Percentiles rank a stretch among this genome's conserved stretches.
phyloP scores from a whole-genome alignment of 2,888 invertebrate species.

The Phengaris alcon region DNA sequence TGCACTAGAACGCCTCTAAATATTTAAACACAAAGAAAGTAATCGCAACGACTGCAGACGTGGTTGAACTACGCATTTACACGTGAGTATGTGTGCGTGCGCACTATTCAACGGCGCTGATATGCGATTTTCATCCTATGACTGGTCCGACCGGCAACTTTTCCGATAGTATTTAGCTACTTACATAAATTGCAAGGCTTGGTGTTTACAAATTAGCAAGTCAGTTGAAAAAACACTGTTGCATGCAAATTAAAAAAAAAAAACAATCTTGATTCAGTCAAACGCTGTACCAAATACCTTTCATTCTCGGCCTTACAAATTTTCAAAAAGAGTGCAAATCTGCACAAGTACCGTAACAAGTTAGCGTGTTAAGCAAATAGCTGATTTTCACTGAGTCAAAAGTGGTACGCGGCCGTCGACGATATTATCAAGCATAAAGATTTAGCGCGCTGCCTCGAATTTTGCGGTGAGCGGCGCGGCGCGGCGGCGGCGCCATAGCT shows the following conservation, averaged over 20 bases:
- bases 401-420: neutral
- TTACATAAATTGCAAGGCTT: no score
- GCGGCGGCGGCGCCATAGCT: no score
- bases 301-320: neutral
- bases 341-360: slow-evolving; percentile 2
- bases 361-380: neutral
- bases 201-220: neutral
- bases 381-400: neutral
- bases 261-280: neutral
- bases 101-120: no score
- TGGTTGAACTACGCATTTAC: no score
- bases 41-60: no score
- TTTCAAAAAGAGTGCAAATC: neutral
- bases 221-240: neutral
- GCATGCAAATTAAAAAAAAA: neutral
- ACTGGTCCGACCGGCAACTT: no score
- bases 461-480: no score
- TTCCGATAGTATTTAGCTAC: no score
- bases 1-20: no score
- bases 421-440: neutral
- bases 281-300: neutral
- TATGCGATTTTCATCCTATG: no score
- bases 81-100: no score
- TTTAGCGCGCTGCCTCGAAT: neutral
- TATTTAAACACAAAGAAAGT: no score